Evolutionary conservation across 2,113 vertebrate genomes (phyloP).

Genomic region (Condylura cristata): DNA sequence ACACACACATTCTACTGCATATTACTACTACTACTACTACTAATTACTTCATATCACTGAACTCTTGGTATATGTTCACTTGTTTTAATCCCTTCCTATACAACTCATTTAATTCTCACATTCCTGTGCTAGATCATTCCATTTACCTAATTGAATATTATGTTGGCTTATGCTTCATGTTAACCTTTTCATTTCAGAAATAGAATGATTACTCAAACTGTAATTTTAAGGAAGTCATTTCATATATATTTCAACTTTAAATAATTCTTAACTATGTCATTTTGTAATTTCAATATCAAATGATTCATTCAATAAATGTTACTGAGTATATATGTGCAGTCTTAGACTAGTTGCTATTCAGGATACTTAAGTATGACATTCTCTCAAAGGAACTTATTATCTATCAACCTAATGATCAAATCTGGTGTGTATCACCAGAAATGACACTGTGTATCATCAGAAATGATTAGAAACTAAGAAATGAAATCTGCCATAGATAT

Average conservation of each 20-base stretch:
- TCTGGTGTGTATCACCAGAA: not conserved
- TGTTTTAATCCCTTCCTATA: not conserved
- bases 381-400: not conserved
- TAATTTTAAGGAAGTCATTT: not conserved
- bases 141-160: not conserved
- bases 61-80: not conserved
- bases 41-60: not conserved
- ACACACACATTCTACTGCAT: not conserved
- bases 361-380: not conserved
- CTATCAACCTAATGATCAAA: not conserved
- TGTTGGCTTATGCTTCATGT: constrained; percentile 10
- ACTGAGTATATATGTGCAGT: not conserved
- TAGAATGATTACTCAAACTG: not conserved
- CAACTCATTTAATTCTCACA: not conserved
- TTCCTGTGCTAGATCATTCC: not conserved
- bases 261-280: not conserved
- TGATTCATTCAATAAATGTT: not conserved
- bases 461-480: constrained; percentile 29
- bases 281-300: constrained; percentile 13
- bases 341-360: not conserved
- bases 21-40: not conserved
- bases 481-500: not conserved
- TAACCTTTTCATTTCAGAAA: constrained; percentile 42
- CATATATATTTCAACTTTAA: constrained; percentile 2
- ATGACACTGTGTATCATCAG: not conserved